Percentiles rank a stretch among this genome's conserved stretches.
Evolutionary conservation across 2,113 vertebrate species (phyloP).

Genomic region (Callaeas wilsoni): DNA sequence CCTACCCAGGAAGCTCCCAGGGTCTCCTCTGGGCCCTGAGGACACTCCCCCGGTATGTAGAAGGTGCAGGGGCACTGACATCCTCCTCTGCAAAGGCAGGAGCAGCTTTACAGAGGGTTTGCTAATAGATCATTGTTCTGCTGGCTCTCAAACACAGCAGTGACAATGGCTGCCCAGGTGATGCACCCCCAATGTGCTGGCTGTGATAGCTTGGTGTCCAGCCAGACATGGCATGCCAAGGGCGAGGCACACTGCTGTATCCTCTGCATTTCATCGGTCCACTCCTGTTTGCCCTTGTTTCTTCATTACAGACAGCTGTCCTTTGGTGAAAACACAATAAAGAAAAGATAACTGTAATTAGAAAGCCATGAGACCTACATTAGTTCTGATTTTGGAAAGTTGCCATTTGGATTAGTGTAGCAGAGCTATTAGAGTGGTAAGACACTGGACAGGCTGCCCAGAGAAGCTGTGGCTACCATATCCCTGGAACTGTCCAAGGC

Average conservation of each 20-base stretch:
- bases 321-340: background rate
- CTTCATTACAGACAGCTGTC: background rate
- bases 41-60: fast-evolving
- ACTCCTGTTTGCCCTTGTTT: background rate
- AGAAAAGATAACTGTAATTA: background rate
- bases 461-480: background rate
- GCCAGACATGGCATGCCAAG: fast-evolving
- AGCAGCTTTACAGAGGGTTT: background rate
- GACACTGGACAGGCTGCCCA: background rate
- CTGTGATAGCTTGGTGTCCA: background rate
- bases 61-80: background rate
- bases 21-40: background rate
- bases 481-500: background rate
- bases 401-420: background rate
- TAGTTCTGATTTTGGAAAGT: background rate
- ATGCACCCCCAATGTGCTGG: fast-evolving
- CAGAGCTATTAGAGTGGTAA: background rate
- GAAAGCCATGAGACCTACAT: background rate
- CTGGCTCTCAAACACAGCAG: background rate
- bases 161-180: background rate
- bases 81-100: background rate
- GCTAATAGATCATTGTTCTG: background rate
- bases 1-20: background rate
- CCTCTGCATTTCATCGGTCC: fast-evolving
- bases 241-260: background rate